Base-by-base conservation (phyloP, 30 jellyfish, hydroid and myxozoan genomes). In the Aurelia aurita complex sp. Pacific region DNA sequence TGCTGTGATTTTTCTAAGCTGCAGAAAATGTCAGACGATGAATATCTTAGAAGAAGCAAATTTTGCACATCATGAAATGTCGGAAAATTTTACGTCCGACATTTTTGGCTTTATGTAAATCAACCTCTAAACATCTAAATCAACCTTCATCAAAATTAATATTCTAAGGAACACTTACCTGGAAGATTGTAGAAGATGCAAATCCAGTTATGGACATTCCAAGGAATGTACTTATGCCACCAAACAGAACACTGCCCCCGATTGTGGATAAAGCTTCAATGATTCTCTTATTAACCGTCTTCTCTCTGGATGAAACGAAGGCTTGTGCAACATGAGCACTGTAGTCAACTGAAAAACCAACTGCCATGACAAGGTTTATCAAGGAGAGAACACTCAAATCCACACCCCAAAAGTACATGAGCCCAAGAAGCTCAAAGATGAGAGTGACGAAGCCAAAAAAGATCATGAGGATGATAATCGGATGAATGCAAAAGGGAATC, bases 321-420 rank as follows among this genome's bases (percentile, higher is more conserved):
- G 95, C 95, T 63, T 85, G 89, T 13, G 95, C 95, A 32, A 85
- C 60, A 62, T 85, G 95, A 57, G 89, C 80, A 59, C 89, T 75
- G 89, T 85, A 85, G 76, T 85, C 95, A 3, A 76, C 95, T 7
- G 88, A 57, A 61, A 84, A 84, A 9, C 93, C 93, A 73, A 84
- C 42, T 2, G 93, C 73, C 93, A 84, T 84, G 1, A 84, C 87
- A 29, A 84, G 36, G 36, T 34, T 60, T 10, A 84, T 84, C 93
- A 84, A 72, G 12, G 93, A 71, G 0, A 84, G 46, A 16, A 87
- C 57, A 65, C 66, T 84, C 6, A 84, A 69, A 18, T 66, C 77
- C 13, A 85, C 85, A 75, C 77, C 79, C 95, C 95, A 85, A 12
- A 85, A 32, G 54, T 75, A 75, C 95, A 85, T 85, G 57, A 85